Evolutionary conservation across 2,113 vertebrate genomes (phyloP).

Genomic region (Tachuris rubrigastra): DNA sequence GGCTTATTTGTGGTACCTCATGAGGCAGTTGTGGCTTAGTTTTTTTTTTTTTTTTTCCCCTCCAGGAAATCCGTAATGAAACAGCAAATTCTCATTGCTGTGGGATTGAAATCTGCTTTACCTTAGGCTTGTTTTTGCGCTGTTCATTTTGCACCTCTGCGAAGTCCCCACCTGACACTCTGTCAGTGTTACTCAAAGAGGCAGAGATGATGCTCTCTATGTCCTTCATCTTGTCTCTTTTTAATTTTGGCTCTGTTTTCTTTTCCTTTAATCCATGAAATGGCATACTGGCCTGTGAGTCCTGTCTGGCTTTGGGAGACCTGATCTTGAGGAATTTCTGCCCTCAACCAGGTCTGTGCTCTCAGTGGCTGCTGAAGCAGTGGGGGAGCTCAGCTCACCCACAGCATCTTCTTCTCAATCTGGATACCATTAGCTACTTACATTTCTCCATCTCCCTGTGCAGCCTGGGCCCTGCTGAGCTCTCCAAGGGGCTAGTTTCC

Average conservation of each 20-base stretch:
- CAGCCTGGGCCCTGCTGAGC: background rate
- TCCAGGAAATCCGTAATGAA: background rate
- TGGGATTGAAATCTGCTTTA: background rate
- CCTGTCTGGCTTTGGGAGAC: background rate
- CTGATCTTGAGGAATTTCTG: background rate
- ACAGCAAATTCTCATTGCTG: background rate
- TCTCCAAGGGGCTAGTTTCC: background rate
- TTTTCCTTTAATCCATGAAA: background rate
- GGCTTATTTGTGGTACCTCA: background rate
- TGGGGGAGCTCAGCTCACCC: background rate
- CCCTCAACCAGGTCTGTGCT: no score
- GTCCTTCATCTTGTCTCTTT: background rate
- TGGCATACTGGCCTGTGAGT: background rate
- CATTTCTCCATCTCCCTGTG: rapidly evolving
- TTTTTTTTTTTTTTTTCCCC: no score
- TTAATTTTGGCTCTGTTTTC: rapidly evolving
- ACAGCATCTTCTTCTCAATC: background rate
- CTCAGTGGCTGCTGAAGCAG: rapidly evolving
- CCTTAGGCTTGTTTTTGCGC: rapidly evolving
- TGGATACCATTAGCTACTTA: no score
- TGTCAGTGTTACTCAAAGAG: background rate
- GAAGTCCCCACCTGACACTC: background rate
- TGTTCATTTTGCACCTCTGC: background rate
- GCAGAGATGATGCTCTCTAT: no score
- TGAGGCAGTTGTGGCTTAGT: background rate